Evolutionary conservation across 2,797 vertebrate species (phyloP).

Genomic region (Pangasius larnaudii): DNA sequence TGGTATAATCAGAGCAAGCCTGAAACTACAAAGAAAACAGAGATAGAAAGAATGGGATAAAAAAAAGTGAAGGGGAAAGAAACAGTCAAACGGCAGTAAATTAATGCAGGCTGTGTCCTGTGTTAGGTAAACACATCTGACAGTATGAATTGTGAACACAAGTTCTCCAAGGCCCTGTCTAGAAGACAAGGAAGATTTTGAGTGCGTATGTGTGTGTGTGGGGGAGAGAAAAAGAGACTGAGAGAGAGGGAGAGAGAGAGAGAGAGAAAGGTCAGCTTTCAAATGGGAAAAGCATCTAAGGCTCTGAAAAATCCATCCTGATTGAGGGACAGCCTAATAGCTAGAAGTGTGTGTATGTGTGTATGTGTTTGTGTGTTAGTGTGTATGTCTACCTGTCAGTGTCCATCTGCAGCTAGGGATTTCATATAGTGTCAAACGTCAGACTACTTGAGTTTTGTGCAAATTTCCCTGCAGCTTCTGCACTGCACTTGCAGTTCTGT

Average conservation of each 20-base stretch:
- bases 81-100: constrained; percentile 23
- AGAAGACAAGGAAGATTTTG: constrained; percentile 34
- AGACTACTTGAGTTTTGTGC: constrained; percentile 7
- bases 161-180: constrained; percentile 31
- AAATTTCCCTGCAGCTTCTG: constrained; percentile 29
- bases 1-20: background rate
- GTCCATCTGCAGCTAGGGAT: constrained; percentile 25
- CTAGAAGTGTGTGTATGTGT: constrained; percentile 3
- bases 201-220: background rate
- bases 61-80: background rate
- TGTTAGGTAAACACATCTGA: constrained; percentile 36
- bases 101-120: constrained; percentile 37
- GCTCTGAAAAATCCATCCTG: constrained; percentile 50
- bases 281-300: constrained; percentile 63
- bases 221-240: background rate
- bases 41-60: background rate
- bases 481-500: background rate
- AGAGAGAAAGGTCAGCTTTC: constrained; percentile 49
- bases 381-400: constrained; percentile 20
- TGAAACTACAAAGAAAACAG: background rate
- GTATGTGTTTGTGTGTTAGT: constrained; percentile 18
- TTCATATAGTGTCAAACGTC: constrained; percentile 25
- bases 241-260: constrained; percentile 45
- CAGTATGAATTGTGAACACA: constrained; percentile 40
- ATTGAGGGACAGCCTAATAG: constrained; percentile 43